Conservation (phyloP, 1,140 invertebrate genomes). For the Drusus annulatus region DNA sequence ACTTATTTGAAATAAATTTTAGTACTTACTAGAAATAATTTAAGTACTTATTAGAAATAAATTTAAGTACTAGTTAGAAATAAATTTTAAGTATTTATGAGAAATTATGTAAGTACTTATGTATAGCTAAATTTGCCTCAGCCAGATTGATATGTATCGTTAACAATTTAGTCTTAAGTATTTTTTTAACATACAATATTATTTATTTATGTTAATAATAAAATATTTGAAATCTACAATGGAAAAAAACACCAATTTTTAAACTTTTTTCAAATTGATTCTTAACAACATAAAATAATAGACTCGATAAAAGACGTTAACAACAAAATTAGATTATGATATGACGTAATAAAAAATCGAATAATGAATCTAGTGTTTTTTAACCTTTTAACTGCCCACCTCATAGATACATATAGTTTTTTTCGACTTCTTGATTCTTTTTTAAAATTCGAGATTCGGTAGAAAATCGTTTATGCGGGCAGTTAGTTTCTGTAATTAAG, state of each 20-base stretch:
- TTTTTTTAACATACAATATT: slow-evolving; percentile 61
- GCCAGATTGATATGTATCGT: slow-evolving; percentile 68
- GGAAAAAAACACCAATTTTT: slow-evolving; percentile 4
- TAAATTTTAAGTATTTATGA: slow-evolving; percentile 26
- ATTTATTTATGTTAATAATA: slow-evolving; percentile 41
- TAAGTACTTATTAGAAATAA: slow-evolving; percentile 31
- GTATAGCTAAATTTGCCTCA: slow-evolving; percentile 66
- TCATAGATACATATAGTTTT: background rate
- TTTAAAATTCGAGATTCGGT: background rate
- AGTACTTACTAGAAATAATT: slow-evolving; percentile 28
- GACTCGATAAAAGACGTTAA: background rate
- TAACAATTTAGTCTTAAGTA: slow-evolving; percentile 64
- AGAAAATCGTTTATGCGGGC: background rate
- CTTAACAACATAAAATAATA: background rate
- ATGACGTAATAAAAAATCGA: no score
- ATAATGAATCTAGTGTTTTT: no score
- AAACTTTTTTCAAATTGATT: background rate
- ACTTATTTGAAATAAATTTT: background rate
- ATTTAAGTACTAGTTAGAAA: slow-evolving; percentile 27
- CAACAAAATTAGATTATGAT: background rate
- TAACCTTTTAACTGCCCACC: background rate
- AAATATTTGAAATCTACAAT: background rate
- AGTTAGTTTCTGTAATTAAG: no score
- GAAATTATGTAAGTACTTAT: slow-evolving; percentile 21
- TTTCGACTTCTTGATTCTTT: background rate